These are phyloP conservation scores for Miltochrista miniata DNA, from an alignment of 2,888 invertebrate species.

Conservation along the genomic window DNA sequence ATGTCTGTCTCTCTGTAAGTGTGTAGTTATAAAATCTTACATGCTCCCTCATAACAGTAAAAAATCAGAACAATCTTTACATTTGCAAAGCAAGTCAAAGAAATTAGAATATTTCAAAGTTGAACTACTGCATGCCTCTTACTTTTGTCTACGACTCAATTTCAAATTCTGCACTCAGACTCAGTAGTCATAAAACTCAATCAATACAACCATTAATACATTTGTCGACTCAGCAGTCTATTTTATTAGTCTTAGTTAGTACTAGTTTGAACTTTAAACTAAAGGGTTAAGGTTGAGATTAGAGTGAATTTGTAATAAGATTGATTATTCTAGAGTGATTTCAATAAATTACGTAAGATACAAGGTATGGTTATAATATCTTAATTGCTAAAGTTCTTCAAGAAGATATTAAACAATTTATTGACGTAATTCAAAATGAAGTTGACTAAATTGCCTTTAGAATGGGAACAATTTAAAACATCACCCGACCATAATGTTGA, in stretches of 20 bases:
- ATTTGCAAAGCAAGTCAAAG: neutral
- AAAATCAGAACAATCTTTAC: no score
- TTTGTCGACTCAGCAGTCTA: slow-evolving; percentile 37
- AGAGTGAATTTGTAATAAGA: slow-evolving; percentile 14
- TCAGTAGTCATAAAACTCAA: slow-evolving; percentile 44
- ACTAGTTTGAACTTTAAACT: slow-evolving; percentile 8
- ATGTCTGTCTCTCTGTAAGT: no score
- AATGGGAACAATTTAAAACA: no score
- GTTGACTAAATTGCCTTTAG: no score
- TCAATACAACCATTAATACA: slow-evolving; percentile 43
- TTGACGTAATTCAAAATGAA: no score
- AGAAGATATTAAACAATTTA: neutral
- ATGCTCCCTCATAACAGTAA: no score
- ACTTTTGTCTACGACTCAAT: slow-evolving; percentile 15
- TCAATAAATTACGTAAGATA: slow-evolving; percentile 31
- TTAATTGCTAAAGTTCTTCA: neutral
- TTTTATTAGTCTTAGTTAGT: slow-evolving; percentile 23
- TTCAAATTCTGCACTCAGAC: slow-evolving; percentile 27
- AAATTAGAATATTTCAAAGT: neutral
- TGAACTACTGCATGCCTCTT: neutral
- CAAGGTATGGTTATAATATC: slow-evolving; percentile 12
- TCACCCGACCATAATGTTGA: no score
- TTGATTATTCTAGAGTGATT: slow-evolving; percentile 27
- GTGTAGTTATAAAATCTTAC: no score
- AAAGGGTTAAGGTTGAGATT: slow-evolving; percentile 13